A percentile compares a stretch with the other conserved stretches of the same genome.
Conservation (phyloP, 1,140 invertebrate genomes). For the Diuraphis noxia region DNA sequence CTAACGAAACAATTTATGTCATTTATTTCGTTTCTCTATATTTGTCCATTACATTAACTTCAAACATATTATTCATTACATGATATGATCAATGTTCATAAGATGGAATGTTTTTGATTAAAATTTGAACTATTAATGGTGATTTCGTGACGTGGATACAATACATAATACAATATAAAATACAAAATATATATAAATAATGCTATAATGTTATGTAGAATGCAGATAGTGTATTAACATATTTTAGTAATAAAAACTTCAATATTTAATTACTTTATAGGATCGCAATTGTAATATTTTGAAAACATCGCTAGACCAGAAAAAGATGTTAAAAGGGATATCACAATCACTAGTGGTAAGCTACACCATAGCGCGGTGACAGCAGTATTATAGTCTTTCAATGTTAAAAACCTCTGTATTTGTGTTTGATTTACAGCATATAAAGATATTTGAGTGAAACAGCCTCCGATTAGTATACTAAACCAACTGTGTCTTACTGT, state of each 20-base stretch:
- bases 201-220: not conserved
- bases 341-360: conserved; percentile 69
- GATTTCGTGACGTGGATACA: not conserved
- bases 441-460: conserved; percentile 72
- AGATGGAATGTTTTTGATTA: not conserved
- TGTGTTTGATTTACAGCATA: conserved; percentile 86
- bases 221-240: not conserved
- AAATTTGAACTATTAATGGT: not conserved
- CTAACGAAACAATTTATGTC: not conserved
- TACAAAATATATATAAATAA: not conserved
- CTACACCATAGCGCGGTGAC: conserved; percentile 70
- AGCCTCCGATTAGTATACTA: conserved; percentile 72
- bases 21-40: not conserved
- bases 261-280: conserved; percentile 58
- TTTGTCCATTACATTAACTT: not conserved
- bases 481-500: conserved; percentile 76
- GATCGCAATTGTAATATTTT: conserved; percentile 77
- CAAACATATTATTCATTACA: not conserved
- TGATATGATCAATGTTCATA: not conserved
- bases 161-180: not conserved
- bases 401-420: conserved; percentile 81
- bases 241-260: not conserved
- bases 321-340: conserved; percentile 73
- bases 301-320: conserved; percentile 79
- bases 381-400: conserved; percentile 69